A percentile compares a stretch with the other conserved stretches of the same genome.
Evolutionary conservation across 1,140 invertebrate species (phyloP).

Genomic region (Drosophila lacertosa): DNA sequence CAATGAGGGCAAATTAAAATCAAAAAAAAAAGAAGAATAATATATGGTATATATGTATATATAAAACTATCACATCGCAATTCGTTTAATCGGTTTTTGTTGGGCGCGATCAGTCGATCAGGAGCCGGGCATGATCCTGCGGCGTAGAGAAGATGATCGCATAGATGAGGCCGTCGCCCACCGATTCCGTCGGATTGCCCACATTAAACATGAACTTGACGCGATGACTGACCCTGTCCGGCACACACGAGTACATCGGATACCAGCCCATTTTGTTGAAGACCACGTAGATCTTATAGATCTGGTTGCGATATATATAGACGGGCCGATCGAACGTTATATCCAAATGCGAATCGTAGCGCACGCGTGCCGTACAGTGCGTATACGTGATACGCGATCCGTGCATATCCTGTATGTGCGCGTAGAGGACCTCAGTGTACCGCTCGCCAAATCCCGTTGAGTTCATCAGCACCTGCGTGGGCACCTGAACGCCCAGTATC

Average conservation of each 20-base stretch:
- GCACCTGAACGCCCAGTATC: conserved; percentile 88
- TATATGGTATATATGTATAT: no score
- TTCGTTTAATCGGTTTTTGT: neutral
- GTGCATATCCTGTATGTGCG: conserved; percentile 90
- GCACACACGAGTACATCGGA: conserved; percentile 88
- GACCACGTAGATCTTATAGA: conserved; percentile 91
- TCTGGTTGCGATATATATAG: conserved; percentile 89
- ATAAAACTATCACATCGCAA: conserved; percentile 38
- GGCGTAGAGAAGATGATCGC: conserved; percentile 88
- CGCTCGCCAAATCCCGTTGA: conserved; percentile 79
- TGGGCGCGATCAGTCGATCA: conserved; percentile 58
- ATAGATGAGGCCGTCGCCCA: conserved; percentile 90
- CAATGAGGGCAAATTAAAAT: no score
- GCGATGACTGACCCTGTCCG: conserved; percentile 86
- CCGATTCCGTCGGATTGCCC: conserved; percentile 87
- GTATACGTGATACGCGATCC: conserved; percentile 91
- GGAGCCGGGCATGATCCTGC: conserved; percentile 66
- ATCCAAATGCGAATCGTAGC: conserved; percentile 88
- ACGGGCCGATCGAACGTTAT: conserved; percentile 91
- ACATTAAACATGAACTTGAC: conserved; percentile 90
- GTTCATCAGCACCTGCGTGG: conserved; percentile 86
- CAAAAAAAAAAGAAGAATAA: neutral
- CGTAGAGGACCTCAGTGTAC: conserved; percentile 91
- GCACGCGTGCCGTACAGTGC: conserved; percentile 90
- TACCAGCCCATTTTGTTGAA: conserved; percentile 92